phyloP scores from a whole-genome alignment of 2,888 invertebrate genomes.

The Nebria brevicollis region DNA sequence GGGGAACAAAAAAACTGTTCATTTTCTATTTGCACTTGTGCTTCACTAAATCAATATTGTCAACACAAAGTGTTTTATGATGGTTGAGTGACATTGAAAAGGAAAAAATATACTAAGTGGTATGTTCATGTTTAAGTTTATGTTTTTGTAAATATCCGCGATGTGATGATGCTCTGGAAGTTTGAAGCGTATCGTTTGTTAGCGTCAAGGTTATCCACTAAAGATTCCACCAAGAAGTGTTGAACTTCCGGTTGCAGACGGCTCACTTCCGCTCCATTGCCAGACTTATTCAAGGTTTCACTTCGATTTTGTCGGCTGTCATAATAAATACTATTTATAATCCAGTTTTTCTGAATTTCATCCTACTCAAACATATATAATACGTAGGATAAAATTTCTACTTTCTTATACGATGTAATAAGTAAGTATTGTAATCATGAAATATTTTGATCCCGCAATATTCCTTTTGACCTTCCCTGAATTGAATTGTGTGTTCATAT shows the following conservation, averaged over 20 bases:
- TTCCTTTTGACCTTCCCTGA: no score
- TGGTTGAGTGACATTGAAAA: background rate
- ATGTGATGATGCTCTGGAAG: background rate
- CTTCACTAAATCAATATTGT: background rate
- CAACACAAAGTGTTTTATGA: background rate
- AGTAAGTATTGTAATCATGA: no score
- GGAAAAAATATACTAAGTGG: background rate
- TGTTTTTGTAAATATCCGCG: slow-evolving; percentile 13
- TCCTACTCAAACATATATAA: background rate
- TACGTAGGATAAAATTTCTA: no score
- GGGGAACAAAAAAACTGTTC: background rate
- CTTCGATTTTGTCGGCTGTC: slow-evolving; percentile 3
- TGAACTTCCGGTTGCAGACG: slow-evolving; percentile 25
- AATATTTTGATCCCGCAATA: no score
- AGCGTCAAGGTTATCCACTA: slow-evolving; percentile 22
- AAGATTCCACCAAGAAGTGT: slow-evolving; percentile 16
- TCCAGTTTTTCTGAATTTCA: background rate
- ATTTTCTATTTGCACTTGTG: background rate
- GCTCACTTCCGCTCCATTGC: slow-evolving; percentile 22
- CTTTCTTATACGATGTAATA: no score
- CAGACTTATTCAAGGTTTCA: slow-evolving; percentile 20
- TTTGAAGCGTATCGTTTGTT: background rate
- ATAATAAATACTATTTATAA: background rate
- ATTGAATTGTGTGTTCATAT: no score
- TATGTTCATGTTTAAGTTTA: background rate